phyloP scores from a whole-genome alignment of 2,797 vertebrate genomes.

The Lophura swinhoii region DNA sequence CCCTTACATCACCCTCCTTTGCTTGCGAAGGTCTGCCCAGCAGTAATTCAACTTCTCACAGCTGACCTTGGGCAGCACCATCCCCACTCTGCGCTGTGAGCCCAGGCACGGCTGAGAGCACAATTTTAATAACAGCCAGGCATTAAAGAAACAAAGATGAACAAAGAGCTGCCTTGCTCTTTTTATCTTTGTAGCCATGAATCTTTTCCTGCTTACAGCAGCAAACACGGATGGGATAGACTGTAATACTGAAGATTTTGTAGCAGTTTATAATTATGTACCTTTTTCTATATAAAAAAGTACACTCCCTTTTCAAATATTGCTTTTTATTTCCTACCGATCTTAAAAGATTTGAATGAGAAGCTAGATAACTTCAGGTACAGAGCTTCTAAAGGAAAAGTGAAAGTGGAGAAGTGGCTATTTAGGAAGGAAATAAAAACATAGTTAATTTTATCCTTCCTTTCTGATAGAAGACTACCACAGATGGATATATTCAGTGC shows the following conservation, averaged over 20 bases:
- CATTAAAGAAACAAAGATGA: background rate
- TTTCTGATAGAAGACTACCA: background rate
- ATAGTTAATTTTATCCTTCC: background rate
- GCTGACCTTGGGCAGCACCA: background rate
- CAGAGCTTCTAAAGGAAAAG: background rate
- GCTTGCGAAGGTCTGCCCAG: background rate
- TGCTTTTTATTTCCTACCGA: background rate
- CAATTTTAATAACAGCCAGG: background rate
- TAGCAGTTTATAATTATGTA: background rate
- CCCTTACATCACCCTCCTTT: background rate
- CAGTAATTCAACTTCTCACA: background rate
- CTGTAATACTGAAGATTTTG: background rate
- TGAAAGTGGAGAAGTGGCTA: background rate
- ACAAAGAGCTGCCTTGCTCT: background rate
- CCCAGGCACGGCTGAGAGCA: background rate
- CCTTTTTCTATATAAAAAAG: background rate
- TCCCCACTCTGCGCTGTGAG: background rate
- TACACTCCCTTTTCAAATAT: background rate
- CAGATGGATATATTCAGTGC: background rate
- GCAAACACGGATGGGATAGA: background rate
- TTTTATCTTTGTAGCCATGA: background rate
- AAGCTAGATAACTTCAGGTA: background rate
- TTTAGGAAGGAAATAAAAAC: constrained; percentile 29
- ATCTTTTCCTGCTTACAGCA: background rate
- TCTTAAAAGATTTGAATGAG: background rate